A percentile compares a stretch with the other conserved stretches of the same genome.
These are phyloP conservation scores for Melieria picta DNA, from an alignment of 2,888 invertebrate species.

Conservation along the genomic window DNA sequence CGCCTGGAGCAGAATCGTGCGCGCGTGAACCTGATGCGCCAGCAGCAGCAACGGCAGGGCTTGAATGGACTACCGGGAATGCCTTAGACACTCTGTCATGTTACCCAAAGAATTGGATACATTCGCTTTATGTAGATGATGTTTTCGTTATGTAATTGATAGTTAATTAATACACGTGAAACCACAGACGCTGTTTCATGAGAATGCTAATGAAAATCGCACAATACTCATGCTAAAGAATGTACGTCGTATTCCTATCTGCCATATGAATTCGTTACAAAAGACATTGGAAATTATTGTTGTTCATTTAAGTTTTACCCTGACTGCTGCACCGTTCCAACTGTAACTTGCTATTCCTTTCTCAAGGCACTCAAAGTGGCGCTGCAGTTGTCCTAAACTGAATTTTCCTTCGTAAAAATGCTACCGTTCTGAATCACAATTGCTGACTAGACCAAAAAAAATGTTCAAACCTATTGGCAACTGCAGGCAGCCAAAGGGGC, in stretches of 20 bases:
- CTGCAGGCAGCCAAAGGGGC: too few relatives aligned
- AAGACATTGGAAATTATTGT: slow-evolving; percentile 11
- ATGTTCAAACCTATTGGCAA: too few relatives aligned
- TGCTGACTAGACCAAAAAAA: too few relatives aligned
- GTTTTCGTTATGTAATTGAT: slow-evolving; percentile 7
- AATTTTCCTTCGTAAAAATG: too few relatives aligned
- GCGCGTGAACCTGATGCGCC: slow-evolving; percentile 62
- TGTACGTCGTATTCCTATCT: slow-evolving; percentile 17
- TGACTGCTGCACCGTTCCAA: too few relatives aligned
- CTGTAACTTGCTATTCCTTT: too few relatives aligned
- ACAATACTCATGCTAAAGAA: slow-evolving; percentile 16
- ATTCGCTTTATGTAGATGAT: background rate
- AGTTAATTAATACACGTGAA: slow-evolving; percentile 16
- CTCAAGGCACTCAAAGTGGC: too few relatives aligned
- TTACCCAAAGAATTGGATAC: slow-evolving; percentile 17
- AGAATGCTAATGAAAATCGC: slow-evolving; percentile 17
- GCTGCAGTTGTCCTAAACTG: too few relatives aligned
- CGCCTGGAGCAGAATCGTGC: slow-evolving; percentile 64
- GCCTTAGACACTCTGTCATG: slow-evolving; percentile 48
- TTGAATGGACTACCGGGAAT: slow-evolving; percentile 53
- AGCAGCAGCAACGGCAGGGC: slow-evolving; percentile 56
- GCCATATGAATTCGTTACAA: slow-evolving; percentile 15
- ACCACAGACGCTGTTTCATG: background rate
- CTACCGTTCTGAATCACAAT: too few relatives aligned
- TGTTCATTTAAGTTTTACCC: background rate